Percentiles rank a stretch among this genome's conserved stretches.
Conservation (phyloP, 2,888 invertebrate species). For the Amiota mariae region DNA sequence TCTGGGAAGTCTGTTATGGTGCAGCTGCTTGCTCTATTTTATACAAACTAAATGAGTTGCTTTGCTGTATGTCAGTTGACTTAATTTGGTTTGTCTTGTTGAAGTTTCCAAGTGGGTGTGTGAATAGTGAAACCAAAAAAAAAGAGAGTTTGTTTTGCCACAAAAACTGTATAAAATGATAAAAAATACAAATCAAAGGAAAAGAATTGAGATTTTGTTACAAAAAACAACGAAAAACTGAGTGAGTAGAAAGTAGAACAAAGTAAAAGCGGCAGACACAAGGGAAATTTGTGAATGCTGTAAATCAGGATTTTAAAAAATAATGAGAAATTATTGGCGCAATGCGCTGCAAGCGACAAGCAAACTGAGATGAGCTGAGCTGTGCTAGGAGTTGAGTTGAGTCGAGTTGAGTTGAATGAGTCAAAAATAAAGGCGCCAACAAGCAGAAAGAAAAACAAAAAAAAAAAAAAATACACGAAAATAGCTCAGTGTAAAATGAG, state of each 20-base stretch:
- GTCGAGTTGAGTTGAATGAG: neutral
- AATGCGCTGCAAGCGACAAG: slow-evolving; percentile 27
- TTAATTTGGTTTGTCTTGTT: neutral
- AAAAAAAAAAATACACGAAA: neutral
- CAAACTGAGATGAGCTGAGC: neutral
- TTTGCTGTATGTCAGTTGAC: neutral
- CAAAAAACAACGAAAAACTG: neutral
- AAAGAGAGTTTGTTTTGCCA: no score
- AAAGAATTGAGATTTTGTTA: neutral
- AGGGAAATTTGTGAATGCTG: neutral
- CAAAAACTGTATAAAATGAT: no score
- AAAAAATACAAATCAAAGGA: neutral
- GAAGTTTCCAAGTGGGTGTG: neutral
- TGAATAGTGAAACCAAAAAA: no score
- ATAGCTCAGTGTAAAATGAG: neutral
- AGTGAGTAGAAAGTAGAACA: neutral
- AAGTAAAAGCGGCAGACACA: neutral
- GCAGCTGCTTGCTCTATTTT: neutral
- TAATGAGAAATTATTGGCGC: slow-evolving; percentile 30
- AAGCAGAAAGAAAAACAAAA: neutral
- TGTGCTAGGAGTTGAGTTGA: neutral
- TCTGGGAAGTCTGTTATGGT: neutral
- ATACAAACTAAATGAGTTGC: neutral
- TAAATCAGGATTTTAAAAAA: slow-evolving; percentile 27
- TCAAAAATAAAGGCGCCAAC: slow-evolving; percentile 1